These are phyloP conservation scores for Lepidostoma basale DNA, from an alignment of 1,140 invertebrate species.

Conservation along the genomic window DNA sequence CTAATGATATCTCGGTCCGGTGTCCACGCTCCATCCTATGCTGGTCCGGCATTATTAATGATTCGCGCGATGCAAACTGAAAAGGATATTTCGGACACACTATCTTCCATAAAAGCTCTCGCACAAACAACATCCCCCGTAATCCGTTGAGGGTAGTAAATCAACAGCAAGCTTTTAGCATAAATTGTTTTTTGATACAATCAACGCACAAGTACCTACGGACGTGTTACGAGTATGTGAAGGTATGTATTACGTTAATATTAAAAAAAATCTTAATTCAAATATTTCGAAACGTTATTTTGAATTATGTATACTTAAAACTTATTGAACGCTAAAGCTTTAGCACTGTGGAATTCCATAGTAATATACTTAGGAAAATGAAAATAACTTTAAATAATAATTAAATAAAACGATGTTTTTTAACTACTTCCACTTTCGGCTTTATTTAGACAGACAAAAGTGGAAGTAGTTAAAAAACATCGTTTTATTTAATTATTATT, in stretches of 20 bases:
- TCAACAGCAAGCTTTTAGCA: slow-evolving; percentile 20
- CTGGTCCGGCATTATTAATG: slow-evolving; percentile 41
- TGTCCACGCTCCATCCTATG: slow-evolving; percentile 30
- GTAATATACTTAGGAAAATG: too few species aligned
- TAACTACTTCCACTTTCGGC: too few species aligned
- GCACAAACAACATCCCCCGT: slow-evolving; percentile 37
- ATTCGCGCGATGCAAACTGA: slow-evolving; percentile 21
- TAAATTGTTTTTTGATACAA: slow-evolving; percentile 18
- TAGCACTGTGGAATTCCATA: too few species aligned
- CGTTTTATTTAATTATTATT: too few species aligned
- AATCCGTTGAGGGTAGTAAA: slow-evolving; percentile 7
- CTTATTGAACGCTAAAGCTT: too few species aligned
- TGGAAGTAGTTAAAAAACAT: too few species aligned
- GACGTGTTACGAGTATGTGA: not conserved
- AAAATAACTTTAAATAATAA: too few species aligned
- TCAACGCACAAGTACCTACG: not conserved
- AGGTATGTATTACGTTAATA: not conserved
- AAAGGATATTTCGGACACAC: slow-evolving; percentile 33
- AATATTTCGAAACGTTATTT: not conserved
- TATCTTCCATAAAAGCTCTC: slow-evolving; percentile 28
- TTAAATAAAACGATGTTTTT: too few species aligned
- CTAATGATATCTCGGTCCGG: slow-evolving; percentile 41
- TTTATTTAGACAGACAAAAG: too few species aligned
- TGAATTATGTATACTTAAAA: not conserved
- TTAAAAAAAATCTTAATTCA: not conserved